These are phyloP conservation scores for Theretra japonica DNA, from an alignment of 2,888 invertebrate species.

Conservation along the genomic window DNA sequence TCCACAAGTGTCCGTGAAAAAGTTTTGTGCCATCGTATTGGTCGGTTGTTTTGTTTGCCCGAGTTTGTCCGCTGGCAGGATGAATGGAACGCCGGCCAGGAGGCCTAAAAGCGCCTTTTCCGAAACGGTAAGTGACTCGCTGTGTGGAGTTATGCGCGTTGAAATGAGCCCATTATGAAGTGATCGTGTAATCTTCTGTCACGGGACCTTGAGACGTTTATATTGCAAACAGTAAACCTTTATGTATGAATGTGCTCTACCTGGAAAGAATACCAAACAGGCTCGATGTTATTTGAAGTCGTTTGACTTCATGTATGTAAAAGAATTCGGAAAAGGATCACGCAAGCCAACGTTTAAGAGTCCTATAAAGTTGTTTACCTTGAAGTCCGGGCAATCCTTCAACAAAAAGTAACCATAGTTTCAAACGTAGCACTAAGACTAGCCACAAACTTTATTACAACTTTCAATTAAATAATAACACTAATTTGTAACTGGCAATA, in stretches of 20 bases:
- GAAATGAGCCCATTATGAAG: conserved; percentile 24
- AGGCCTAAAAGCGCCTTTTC: conserved; percentile 80
- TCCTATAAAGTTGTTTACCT: conserved; percentile 31
- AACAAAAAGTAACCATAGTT: neutral
- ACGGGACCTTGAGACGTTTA: conserved; percentile 30
- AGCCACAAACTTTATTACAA: neutral
- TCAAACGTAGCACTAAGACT: neutral
- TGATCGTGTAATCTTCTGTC: conserved; percentile 29
- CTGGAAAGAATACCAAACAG: conserved; percentile 12
- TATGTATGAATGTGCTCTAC: neutral
- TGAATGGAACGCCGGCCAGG: conserved; percentile 80
- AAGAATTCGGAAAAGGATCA: conserved; percentile 3
- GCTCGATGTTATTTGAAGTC: neutral
- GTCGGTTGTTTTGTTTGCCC: conserved; percentile 67
- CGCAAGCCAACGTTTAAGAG: conserved; percentile 14
- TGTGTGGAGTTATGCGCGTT: conserved; percentile 22
- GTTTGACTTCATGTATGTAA: neutral
- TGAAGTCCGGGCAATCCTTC: conserved; percentile 27
- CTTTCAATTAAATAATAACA: neutral
- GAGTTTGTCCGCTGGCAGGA: conserved; percentile 61
- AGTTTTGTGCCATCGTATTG: conserved; percentile 72
- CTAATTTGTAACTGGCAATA: neutral
- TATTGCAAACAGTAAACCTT: conserved; percentile 28
- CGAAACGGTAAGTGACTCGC: conserved; percentile 68
- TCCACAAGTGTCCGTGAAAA: conserved; percentile 79